phyloP scores from a whole-genome alignment of 2,888 invertebrate species.

The Mechanitis mazaeus region DNA sequence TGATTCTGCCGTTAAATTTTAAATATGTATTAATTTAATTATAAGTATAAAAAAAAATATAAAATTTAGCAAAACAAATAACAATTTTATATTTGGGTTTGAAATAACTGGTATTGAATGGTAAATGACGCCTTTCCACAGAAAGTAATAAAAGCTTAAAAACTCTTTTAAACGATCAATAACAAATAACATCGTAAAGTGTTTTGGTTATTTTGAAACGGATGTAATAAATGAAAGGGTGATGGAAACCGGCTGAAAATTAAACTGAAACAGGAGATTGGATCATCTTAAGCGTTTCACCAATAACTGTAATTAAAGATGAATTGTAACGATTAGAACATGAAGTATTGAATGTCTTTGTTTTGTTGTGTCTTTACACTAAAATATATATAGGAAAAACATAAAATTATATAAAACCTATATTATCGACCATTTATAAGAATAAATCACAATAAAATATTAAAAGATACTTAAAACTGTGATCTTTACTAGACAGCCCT shows the following conservation, averaged over 20 bases:
- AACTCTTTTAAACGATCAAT: constrained; percentile 3
- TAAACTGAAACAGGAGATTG: constrained; percentile 13
- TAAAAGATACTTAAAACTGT: too few species aligned
- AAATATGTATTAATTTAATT: too few species aligned
- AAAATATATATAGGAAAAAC: too few species aligned
- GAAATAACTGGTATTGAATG: too few species aligned
- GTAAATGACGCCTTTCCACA: too few species aligned
- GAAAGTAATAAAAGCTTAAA: background rate
- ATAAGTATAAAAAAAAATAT: background rate
- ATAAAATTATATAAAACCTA: too few species aligned
- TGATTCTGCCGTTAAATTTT: too few species aligned
- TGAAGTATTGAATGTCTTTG: background rate
- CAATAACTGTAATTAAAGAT: constrained; percentile 11
- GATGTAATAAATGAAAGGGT: constrained; percentile 10
- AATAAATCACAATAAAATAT: too few species aligned
- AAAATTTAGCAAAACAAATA: background rate
- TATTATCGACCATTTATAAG: too few species aligned
- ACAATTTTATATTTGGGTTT: background rate
- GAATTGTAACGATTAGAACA: background rate
- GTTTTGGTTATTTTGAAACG: background rate
- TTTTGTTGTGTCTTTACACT: too few species aligned
- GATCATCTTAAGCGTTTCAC: constrained; percentile 8
- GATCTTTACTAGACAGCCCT: too few species aligned
- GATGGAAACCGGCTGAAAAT: constrained; percentile 10
- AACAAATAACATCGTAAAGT: constrained; percentile 7